Conservation (phyloP, 1,140 invertebrate genomes). For the Drepana arcuata region DNA sequence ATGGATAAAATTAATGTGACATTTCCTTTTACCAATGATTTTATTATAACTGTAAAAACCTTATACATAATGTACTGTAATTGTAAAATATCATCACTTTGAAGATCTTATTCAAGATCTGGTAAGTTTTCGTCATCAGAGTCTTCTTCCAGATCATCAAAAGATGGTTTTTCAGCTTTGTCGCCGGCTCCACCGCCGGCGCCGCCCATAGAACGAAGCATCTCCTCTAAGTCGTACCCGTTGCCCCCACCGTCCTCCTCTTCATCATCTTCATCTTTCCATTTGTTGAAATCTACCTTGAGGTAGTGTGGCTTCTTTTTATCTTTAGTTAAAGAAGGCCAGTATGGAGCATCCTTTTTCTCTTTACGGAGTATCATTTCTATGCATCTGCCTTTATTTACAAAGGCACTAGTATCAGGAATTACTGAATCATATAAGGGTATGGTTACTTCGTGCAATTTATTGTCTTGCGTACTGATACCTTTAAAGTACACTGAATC, state of each 20-base stretch:
- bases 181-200: conserved; percentile 31
- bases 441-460: conserved; percentile 88
- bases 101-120: conserved; percentile 52
- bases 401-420: conserved; percentile 80
- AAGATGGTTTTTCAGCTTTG: conserved; percentile 50
- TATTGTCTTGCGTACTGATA: conserved; percentile 85
- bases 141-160: conserved; percentile 58
- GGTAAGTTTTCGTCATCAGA: conserved; percentile 65
- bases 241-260: conserved; percentile 36
- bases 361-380: conserved; percentile 82
- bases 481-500: conserved; percentile 90
- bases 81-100: conserved; percentile 32
- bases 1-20: conserved; percentile 9
- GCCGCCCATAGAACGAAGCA: conserved; percentile 50
- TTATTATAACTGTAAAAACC: conserved; percentile 68
- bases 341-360: conserved; percentile 80
- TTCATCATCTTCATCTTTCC: conserved; percentile 89
- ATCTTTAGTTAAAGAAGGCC: conserved; percentile 90
- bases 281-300: conserved; percentile 97
- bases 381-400: conserved; percentile 82
- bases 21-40: conserved; percentile 21
- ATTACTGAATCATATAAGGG: conserved; percentile 86
- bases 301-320: conserved; percentile 95
- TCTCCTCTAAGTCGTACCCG: conserved; percentile 38
- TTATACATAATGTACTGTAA: conserved; percentile 63